phyloP scores from a whole-genome alignment of 2,797 vertebrate species.

The Centroberyx gerrardi region DNA sequence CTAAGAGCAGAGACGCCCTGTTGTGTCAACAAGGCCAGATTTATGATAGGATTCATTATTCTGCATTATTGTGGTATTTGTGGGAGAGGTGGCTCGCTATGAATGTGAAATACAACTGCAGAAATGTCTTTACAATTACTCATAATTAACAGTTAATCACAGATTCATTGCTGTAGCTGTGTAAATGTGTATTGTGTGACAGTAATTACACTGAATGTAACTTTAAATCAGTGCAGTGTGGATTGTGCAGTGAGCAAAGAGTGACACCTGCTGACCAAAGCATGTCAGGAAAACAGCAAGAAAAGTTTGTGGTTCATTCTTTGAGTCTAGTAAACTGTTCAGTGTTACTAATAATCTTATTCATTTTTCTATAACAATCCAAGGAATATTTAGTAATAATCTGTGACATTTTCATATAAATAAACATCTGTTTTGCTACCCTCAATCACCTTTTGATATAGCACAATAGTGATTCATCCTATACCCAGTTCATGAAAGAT shows the following conservation, averaged over 20 bases:
- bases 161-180: background rate
- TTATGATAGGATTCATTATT: conserved; percentile 29
- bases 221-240: background rate
- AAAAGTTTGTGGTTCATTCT: background rate
- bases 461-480: background rate
- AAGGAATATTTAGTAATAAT: too few relatives aligned
- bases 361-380: background rate
- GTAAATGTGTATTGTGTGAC: background rate
- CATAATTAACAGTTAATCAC: background rate
- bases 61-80: conserved; percentile 8
- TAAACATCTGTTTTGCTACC: background rate
- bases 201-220: background rate
- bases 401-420: background rate
- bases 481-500: too few relatives aligned
- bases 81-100: background rate
- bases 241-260: conserved; percentile 1
- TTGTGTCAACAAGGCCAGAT: conserved; percentile 49
- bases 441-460: background rate
- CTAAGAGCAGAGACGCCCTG: conserved; percentile 37
- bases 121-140: background rate
- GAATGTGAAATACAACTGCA: background rate
- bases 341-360: background rate
- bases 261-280: conserved; percentile 42
- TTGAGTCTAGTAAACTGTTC: background rate
- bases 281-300: conserved; percentile 2